Evolutionary conservation across 2,113 vertebrate species (phyloP), one percentile per base, ranked within the genome.

Genomic region (Nothocercus julius): DNA sequence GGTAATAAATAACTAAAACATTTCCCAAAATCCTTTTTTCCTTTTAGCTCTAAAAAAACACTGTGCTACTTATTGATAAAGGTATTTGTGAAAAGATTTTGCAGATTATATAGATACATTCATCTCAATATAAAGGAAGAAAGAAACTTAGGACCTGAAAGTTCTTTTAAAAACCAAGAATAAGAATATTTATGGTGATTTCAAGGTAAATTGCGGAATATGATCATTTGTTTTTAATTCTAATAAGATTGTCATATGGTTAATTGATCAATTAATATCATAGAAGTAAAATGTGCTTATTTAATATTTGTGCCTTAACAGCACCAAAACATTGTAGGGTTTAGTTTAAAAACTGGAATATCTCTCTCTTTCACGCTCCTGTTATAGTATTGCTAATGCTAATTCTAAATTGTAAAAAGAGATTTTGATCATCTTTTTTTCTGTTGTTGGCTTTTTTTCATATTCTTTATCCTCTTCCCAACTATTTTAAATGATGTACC

Each of bases 41-140:
- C 5, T 22, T 75, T 82, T 11, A 32, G 7, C 14, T 80, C 53
- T 81, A 17, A 81, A 91, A 66, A 66, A 74, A 40, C 13, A 44
- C 30, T 82, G 18, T 51, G 17, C 15, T 75, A 20, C 62, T 87
- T 75, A 94, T 78, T 68, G 38, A 38, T 54, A 36, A 85, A 74
- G 22, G 63, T 78, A 89, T 92, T 93, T 94, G 77, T 95, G 89
- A 90, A 72, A 96, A 69, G 47, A 95, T 94, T 96, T 90, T 92
- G 68, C 62, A 88, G 67, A 67, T 40, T 93, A 77, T 82, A 83
- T 90, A 96, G 79, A 44, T 93, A 59, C 76, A 95, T 51, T 82
- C 75, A 61, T 94, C 70, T 93, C 44, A 19, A 6, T 56, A 77
- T 45, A 79, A 77, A 20, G 6, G 19, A 2, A 4, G 27, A 36